Base-by-base conservation (phyloP, 2,797 vertebrate genomes). In the Vultur gryphus region DNA sequence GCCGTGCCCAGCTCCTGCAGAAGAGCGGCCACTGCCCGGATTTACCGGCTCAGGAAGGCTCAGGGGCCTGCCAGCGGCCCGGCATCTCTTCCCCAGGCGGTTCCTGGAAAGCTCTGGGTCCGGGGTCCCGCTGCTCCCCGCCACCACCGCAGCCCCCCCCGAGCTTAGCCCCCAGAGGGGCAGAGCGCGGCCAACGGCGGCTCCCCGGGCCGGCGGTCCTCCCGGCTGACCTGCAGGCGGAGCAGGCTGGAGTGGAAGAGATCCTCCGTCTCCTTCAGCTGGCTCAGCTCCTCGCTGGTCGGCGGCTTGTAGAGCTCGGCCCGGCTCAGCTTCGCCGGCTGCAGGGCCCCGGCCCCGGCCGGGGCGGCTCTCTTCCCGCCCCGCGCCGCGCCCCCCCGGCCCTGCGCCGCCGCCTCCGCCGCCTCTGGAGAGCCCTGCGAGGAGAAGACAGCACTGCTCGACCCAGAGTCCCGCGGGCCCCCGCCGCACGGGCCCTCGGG, bases 181-280 rank as follows among this genome's bases (percentile, higher is more conserved):
- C n/a, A 21, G 41, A 43, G 49, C 9, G 24, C 18, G 11, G 5
- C 25, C 79, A 23, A 10, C 28, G 16, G 44, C 54, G 10, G n/a
- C 5, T 35, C 35, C 9, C 41, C 13, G 52, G 55, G 51, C 35
- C 72, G 24, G 23, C 19, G 9, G 18, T 9, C 24, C 31, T 5
- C 14, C 3, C 10, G 12, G 10, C 82, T 95, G 95, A 99, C 99
- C 99, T 99, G 99, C 98, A 99, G 98, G 87, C 99, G 99, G 28
- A 99, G 98, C 78, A 99, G 97, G 94, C 98, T 99, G 97, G 99
- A 99, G 94, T 99, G 99, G 95, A 99, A 99, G 39, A 99, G 98
- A 84, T 98, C 99, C 94, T 99, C 99, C 0, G 99, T 99, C 94
- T 99, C 99, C 91, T 99, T 99, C 88, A 99, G 98, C 90, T 98